phyloP scores from a whole-genome alignment of 2,888 invertebrate genomes.

The Caenorhabditis parvicauda region DNA sequence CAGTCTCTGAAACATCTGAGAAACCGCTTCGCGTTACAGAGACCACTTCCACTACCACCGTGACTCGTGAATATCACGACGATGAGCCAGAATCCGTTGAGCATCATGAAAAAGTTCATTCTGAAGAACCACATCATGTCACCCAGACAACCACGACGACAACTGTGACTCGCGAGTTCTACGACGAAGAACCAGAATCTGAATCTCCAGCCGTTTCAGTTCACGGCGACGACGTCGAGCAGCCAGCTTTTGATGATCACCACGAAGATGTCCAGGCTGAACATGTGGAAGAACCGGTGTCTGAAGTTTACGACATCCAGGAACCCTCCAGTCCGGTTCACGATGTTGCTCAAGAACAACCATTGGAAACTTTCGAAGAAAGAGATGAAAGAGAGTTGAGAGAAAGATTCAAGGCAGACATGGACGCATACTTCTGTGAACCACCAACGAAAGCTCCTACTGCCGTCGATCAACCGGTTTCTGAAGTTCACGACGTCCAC shows the following conservation, averaged over 20 bases:
- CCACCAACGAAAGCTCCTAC: too few species aligned
- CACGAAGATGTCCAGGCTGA: conserved; percentile 3
- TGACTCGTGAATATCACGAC: conserved; percentile 1
- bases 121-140: not conserved
- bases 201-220: conserved; percentile 4
- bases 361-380: too few species aligned
- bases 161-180: conserved; percentile 11
- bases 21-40: not conserved
- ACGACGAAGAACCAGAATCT: not conserved
- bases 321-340: not conserved
- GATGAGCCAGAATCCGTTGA: conserved; percentile 5
- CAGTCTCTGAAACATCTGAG: conserved; percentile 2
- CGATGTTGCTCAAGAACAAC: conserved; percentile 1
- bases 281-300: conserved; percentile 7
- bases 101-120: not conserved
- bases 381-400: too few species aligned
- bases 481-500: too few species aligned
- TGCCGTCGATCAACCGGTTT: too few species aligned
- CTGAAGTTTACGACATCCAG: too few species aligned
- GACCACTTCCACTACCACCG: conserved; percentile 1
- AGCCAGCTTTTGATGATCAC: conserved; percentile 9
- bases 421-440: too few species aligned
- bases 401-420: too few species aligned
- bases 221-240: conserved; percentile 4
- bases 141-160: conserved; percentile 14